Evolutionary conservation across 2,797 vertebrate species (phyloP), one percentile per base, ranked within the genome.

Genomic region (Malacoctenus gilli): DNA sequence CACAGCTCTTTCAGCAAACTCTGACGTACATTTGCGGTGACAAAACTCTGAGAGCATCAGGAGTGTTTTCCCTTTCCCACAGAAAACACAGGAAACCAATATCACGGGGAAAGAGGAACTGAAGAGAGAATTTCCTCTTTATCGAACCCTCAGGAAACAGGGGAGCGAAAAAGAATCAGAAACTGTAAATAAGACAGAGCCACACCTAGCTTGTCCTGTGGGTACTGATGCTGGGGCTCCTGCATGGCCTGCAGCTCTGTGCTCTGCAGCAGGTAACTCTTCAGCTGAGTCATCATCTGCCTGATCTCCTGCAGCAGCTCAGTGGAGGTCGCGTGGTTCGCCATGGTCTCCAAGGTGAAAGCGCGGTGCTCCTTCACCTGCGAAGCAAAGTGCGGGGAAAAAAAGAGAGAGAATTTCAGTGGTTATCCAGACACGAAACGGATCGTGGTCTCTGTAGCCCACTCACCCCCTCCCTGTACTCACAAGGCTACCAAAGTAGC

Each of bases 221-320:
- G 40, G 68, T 94, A 92, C 40, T 80, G 77, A 82, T 87, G 65
- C 19, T 60, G 25, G 0, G 90, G 85, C 55, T 98, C 97, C 79
- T 92, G 75, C 61, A 97, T 85, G 39, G 85, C 84, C 57, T 93
- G 95, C 75, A 99, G 66, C 89, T 99, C 97, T 0, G 90, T 89
- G 69, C 96, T 98, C 91, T 99, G 96, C 64, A 98, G 92, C 19
- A 99, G 89, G 89, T 99, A 99, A 72, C 93, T 96, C 89, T 98
- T 99, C 64, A 99, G 92, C 70, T 99, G 97, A 0, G 96, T 99
- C 91, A 98, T 95, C 95, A 98, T 98, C 89, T 96, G 93, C 13
- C 96, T 90, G 70, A 99, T 97, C 88, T 98, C 97, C 86, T 99
- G 97, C 7, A 99, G 70, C 89, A 99, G 93, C 85, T 97, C 96